Evolutionary conservation across 2,888 invertebrate species (phyloP), one percentile per base, ranked within the genome.

Genomic region (Agonum fuliginosum): DNA sequence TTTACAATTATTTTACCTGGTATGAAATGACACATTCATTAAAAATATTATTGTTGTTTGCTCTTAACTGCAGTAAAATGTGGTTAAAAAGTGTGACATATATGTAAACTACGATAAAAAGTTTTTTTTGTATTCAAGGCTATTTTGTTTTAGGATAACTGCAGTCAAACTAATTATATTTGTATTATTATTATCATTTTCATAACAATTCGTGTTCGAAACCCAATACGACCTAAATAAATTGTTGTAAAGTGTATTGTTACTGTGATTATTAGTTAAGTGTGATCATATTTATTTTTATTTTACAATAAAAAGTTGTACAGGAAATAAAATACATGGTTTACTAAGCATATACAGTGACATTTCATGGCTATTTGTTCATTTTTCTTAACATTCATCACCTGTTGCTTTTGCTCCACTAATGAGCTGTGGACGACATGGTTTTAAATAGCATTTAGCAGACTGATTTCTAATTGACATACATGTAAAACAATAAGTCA

Each of bases 331-430:
- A 24, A 4, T 20, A n/a, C 12, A 54, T 54, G 54, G 24, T 24
- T 54, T 54, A 22, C n/a, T 24, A 54, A 54, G 10, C n/a, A 54
- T 10, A 12, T 54, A 24, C 54, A 54, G 37, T 22, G 54, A 54
- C 24, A 22, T 54, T 54, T 54, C 54, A 54, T 54, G 54, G 54
- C 54, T 54, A 54, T 54, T 22, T 54, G 54, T 54, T 54, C 54
- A 54, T 54, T 54, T 54, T 54, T 54, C 54, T 54, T 54, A 22
- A 20, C n/a, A 20, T 54, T 54, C 24, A 24, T 54, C 54, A 54
- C 54, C 54, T 54, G 54, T 54, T 54, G 24, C 20, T 54, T 54
- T n/a, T 10, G 22, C 22, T 24, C 2, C n/a, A 24, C 54, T 54
- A 54, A 54, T 54, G 54, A 54, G 54, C n/a, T 54, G 54, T 24